A percentile compares a stretch with the other conserved stretches of the same genome.
phyloP scores from a whole-genome alignment of 1,140 invertebrate genomes.

The Drosophila santomea region DNA sequence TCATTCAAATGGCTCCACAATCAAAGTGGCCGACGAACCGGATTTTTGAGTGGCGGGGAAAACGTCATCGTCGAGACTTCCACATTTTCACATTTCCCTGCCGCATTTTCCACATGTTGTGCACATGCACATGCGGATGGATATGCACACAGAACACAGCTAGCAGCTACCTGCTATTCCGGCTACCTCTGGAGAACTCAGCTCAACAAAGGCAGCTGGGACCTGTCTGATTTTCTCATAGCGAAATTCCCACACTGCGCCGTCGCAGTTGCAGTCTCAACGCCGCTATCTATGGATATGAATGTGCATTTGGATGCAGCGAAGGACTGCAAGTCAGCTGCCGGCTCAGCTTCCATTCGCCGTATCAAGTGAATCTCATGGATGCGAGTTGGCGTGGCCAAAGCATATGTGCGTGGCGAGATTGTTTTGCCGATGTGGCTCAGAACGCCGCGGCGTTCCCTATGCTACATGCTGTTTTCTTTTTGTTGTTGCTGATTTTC shows the following conservation, averaged over 20 bases:
- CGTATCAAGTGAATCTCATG: conserved; percentile 67
- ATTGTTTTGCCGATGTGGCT: conserved; percentile 52
- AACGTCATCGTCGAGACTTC: conserved; percentile 41
- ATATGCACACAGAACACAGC: no score
- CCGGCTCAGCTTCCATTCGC: conserved; percentile 40
- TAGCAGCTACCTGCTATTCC: conserved; percentile 52
- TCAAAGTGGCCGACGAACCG: conserved; percentile 41
- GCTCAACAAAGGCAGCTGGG: conserved; percentile 24
- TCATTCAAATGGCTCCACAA: conserved; percentile 44
- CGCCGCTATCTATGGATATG: conserved; percentile 51
- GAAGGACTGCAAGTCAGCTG: conserved; percentile 76
- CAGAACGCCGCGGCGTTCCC: conserved; percentile 12
- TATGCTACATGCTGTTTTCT: conserved; percentile 8
- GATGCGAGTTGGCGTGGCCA: conserved; percentile 36
- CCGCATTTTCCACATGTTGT: conserved; percentile 67
- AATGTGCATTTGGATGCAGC: conserved; percentile 31
- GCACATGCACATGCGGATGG: conserved; percentile 41
- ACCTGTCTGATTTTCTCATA: conserved; percentile 66
- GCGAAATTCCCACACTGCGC: conserved; percentile 70
- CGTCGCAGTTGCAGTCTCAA: neutral
- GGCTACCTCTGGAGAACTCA: conserved; percentile 39
- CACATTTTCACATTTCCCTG: conserved; percentile 55
- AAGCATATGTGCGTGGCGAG: conserved; percentile 61
- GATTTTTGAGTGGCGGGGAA: conserved; percentile 28
- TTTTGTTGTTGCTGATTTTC: conserved; percentile 65